Base-by-base conservation (phyloP, 1,140 invertebrate species). In the Platorchestia sp. region DNA sequence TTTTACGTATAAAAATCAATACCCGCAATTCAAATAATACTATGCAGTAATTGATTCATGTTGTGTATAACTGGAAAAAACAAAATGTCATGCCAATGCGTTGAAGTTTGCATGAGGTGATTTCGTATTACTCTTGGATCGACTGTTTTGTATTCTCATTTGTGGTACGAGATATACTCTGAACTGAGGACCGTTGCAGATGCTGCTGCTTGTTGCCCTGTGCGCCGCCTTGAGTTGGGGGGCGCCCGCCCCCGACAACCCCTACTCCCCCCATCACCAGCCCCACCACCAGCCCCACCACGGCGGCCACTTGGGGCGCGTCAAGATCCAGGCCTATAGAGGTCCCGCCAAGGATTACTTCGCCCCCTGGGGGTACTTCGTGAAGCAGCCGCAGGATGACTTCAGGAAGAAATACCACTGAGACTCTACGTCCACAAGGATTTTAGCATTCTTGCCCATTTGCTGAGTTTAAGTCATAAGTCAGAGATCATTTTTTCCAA, bases 351-450 rank as follows among this genome's bases (percentile, higher is more conserved):
- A 96, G 96, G 96, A 95, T 86, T 36, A 97, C 96, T 96, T 97
- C 97, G 93, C 97, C 95, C 96, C 96, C 44, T 96, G 96, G 95
- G 96, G 96, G 75, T 96, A 95, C 96, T 96, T 97, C 93, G 95
- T 96, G 47, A 96, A 96, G 41, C 96, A 96, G 95, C 95, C 97
- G 96, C 96, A 97, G 97, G 97, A 97, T 97, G 89, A 97, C 97
- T 96, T 96, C 95, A 95, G 87, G 7, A 95, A 95, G 27, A 95
- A 95, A 51, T 96, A 96, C 95, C 96, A 96, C 95, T 96, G 87
- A 95, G 59, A 16, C 59, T 45, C 36, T 44, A 6, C 86, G 42
- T 27, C 41, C 27, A 19, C 1, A 75, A n/a, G n/a, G 59, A 75
- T 75, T 75, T 10, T 75, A 14, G 59, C 27, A 27, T 75, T 22